Evolutionary conservation across 2,888 invertebrate genomes (phyloP), one percentile per base, ranked within the genome.

Genomic region (Agrochola macilenta): DNA sequence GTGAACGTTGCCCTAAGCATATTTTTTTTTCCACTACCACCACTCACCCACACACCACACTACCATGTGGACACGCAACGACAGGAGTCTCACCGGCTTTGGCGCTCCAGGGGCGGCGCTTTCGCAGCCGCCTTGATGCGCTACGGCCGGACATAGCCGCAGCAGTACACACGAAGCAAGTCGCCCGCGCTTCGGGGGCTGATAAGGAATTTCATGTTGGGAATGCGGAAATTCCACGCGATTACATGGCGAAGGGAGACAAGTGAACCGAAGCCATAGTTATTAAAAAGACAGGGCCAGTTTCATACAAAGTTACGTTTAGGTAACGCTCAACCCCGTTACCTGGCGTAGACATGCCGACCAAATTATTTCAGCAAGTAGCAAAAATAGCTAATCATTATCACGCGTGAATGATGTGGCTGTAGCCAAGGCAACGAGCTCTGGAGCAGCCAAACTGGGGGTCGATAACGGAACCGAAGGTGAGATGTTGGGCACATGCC

Each of bases 271-370:
- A 69, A 26, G 69, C 35, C 57, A 39, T 30, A 5, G 68, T 68
- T 14, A n/a, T 54, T 5, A 35, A 68, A 35, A n/a, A 52, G 4
- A 68, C 68, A n/a, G 35, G 68, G 12, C 69, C 57, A 20, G 11
- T 57, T 5, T 57, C 39, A 1, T 69, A 57, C 14, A 69, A 69
- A 57, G 54, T 69, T 5, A 23, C n/a, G 35, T 57, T 30, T 39
- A 39, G 69, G 17, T 9, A 57, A 54, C n/a, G 57, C 57, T 57
- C n/a, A n/a, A n/a, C n/a, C n/a, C n/a, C n/a, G 35, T 69, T 9
- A 57, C 57, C 11, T 69, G 69, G 57, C 57, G 69, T 57, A 39
- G 39, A 57, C 69, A n/a, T n/a, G n/a, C n/a, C n/a, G n/a, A 68
- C 30, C 35, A 54, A 54, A 52, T 68, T 0, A 54, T 68, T 14